Evolutionary conservation across 1,140 invertebrate genomes (phyloP).

Genomic region (Nasonia giraulti): DNA sequence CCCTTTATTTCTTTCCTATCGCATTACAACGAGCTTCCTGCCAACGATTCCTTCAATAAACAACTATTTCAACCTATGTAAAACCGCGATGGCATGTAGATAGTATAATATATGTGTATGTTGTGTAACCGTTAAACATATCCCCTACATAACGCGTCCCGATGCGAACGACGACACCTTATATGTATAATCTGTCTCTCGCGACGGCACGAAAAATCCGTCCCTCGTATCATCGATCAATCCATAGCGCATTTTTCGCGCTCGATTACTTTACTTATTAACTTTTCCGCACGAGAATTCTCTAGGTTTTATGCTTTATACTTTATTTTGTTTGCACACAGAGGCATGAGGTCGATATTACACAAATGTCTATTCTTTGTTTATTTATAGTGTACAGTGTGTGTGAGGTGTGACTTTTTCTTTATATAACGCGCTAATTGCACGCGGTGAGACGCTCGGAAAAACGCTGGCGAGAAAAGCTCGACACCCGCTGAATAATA

Average conservation of each 20-base stretch:
- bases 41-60: conserved; percentile 17
- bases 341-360: conserved; percentile 43
- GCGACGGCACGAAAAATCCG: neutral
- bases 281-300: conserved; percentile 10
- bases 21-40: neutral
- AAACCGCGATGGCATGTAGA: conserved; percentile 1
- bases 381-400: conserved; percentile 20
- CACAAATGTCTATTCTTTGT: conserved; percentile 31
- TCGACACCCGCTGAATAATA: neutral
- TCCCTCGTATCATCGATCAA: too few relatives aligned
- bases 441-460: neutral
- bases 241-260: too few relatives aligned
- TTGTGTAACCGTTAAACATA: neutral
- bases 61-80: conserved; percentile 16
- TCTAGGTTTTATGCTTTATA: neutral
- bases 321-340: conserved; percentile 37
- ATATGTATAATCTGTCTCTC: neutral
- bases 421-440: neutral
- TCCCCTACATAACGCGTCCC: too few relatives aligned
- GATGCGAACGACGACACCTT: neutral
- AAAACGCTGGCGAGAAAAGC: neutral
- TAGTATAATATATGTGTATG: conserved; percentile 7
- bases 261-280: neutral
- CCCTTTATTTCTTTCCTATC: neutral
- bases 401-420: neutral